Evolutionary conservation across 1,140 invertebrate species (phyloP).

Genomic region (Anastrepha obliqua): DNA sequence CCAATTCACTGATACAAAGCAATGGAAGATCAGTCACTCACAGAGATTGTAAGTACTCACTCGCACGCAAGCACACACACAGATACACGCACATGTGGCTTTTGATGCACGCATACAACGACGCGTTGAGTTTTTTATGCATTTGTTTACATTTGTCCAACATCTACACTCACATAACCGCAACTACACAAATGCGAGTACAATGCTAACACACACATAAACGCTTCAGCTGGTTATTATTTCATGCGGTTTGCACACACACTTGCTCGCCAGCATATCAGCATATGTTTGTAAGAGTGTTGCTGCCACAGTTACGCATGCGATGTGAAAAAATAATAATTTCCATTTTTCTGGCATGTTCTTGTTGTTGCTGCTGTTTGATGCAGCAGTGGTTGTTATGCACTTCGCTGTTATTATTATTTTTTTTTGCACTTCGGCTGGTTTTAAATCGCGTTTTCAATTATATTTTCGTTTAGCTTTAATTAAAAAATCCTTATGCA

Average conservation of each 20-base stretch:
- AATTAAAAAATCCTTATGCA: slow-evolving; percentile 49
- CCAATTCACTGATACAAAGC: not conserved
- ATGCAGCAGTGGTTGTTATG: not conserved
- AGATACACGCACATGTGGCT: not conserved
- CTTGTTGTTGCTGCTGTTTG: not conserved
- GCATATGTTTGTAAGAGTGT: too few species aligned
- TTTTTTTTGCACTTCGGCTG: not conserved
- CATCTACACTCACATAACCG: slow-evolving; percentile 2
- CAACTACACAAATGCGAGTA: slow-evolving; percentile 12
- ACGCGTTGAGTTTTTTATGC: too few species aligned
- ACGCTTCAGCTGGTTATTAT: slow-evolving; percentile 40
- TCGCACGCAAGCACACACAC: not conserved
- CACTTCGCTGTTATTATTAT: not conserved
- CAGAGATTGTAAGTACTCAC: slow-evolving; percentile 8
- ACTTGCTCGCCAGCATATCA: not conserved
- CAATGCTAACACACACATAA: not conserved
- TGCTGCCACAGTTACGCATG: not conserved
- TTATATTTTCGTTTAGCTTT: slow-evolving; percentile 53
- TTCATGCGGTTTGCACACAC: not conserved
- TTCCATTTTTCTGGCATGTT: not conserved
- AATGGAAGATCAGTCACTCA: slow-evolving; percentile 30
- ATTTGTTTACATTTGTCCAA: not conserved
- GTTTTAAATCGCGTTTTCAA: slow-evolving; percentile 47
- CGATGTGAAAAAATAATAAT: slow-evolving; percentile 32
- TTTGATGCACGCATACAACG: too few species aligned